These are phyloP conservation scores for Autographa gamma DNA, from an alignment of 2,888 invertebrate species.

Conservation along the genomic window DNA sequence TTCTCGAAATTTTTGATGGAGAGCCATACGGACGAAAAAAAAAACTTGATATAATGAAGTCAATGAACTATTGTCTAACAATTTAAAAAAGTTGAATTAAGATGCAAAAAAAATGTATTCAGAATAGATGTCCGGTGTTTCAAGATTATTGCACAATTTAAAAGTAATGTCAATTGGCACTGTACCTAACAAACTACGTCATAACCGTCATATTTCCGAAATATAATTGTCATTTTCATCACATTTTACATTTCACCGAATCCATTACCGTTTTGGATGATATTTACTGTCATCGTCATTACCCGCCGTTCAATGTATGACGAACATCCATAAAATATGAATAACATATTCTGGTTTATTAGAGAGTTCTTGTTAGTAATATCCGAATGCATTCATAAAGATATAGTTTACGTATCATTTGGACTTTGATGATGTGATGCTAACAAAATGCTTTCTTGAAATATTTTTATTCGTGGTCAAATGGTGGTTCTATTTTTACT, in stretches of 20 bases:
- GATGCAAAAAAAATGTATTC: constrained; percentile 36
- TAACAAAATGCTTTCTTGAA: constrained; percentile 33
- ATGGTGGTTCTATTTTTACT: too few species aligned
- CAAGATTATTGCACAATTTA: constrained; percentile 38
- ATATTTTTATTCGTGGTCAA: constrained; percentile 8
- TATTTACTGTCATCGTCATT: constrained; percentile 42
- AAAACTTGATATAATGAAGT: background rate
- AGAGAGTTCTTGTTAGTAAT: constrained; percentile 26
- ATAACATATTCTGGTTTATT: constrained; percentile 20
- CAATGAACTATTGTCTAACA: constrained; percentile 34
- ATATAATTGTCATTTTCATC: constrained; percentile 52
- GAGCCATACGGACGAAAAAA: background rate
- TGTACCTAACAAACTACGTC: constrained; percentile 31
- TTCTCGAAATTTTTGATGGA: background rate
- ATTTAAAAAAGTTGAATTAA: constrained; percentile 20
- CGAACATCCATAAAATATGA: constrained; percentile 24
- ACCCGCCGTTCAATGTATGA: constrained; percentile 22
- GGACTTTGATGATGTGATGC: constrained; percentile 40
- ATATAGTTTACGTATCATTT: constrained; percentile 26
- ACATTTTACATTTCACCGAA: constrained; percentile 49
- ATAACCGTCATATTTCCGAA: constrained; percentile 48
- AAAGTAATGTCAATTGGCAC: constrained; percentile 49
- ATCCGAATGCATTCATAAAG: constrained; percentile 36
- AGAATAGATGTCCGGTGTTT: constrained; percentile 43
- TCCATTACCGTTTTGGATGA: constrained; percentile 47